phyloP scores from a whole-genome alignment of 2,888 invertebrate genomes.

The Argyresthia goedartella region DNA sequence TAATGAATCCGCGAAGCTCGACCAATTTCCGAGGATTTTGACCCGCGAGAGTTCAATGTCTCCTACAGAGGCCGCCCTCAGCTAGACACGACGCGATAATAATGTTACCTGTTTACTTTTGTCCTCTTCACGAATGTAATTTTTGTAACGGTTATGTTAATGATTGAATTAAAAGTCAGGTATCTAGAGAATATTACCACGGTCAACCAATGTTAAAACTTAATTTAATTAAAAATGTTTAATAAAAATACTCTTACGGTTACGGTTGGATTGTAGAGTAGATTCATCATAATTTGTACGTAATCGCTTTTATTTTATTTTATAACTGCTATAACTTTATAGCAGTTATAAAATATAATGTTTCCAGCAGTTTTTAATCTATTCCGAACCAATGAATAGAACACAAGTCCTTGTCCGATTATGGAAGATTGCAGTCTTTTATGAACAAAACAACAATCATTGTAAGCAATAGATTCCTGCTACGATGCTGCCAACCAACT shows the following conservation, averaged over 20 bases:
- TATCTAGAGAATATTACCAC: too few species aligned
- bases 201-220: too few species aligned
- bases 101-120: conserved; percentile 10
- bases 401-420: too few species aligned
- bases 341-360: too few species aligned
- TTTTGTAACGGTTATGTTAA: background rate
- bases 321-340: too few species aligned
- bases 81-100: conserved; percentile 32
- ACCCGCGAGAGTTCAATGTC: conserved; percentile 39
- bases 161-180: background rate
- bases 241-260: too few species aligned
- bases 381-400: too few species aligned
- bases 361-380: too few species aligned
- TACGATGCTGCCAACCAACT: background rate
- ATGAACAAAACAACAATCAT: background rate
- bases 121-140: background rate
- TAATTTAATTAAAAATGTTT: too few species aligned
- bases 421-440: background rate
- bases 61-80: conserved; percentile 21
- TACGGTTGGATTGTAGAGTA: too few species aligned
- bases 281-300: too few species aligned
- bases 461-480: background rate
- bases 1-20: background rate
- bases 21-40: conserved; percentile 33
- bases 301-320: too few species aligned